These are phyloP conservation scores for Xiphias gladius DNA, from an alignment of 2,113 vertebrate species.

Conservation along the genomic window DNA sequence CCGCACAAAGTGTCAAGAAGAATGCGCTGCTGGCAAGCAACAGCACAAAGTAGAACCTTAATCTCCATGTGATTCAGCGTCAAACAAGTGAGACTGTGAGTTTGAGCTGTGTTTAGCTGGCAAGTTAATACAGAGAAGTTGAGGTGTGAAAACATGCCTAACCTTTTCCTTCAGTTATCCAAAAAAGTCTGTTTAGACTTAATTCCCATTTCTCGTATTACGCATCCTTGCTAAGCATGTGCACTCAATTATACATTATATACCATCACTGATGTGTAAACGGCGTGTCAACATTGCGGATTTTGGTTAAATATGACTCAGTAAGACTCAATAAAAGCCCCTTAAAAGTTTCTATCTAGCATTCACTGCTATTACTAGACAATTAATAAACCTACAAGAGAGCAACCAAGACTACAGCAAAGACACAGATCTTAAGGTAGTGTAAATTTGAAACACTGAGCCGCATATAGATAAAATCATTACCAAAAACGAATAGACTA, in stretches of 20 bases:
- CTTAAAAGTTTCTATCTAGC: background rate
- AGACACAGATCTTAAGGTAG: background rate
- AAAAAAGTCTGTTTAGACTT: slow-evolving; percentile 4
- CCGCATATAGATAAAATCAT: too few species aligned
- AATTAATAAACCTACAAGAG: background rate
- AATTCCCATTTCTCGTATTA: background rate
- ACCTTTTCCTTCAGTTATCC: background rate
- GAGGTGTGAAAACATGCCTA: background rate
- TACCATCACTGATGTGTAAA: background rate
- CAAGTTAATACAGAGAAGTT: background rate
- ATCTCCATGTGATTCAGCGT: slow-evolving; percentile 24
- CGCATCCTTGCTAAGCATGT: background rate
- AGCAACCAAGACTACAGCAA: background rate
- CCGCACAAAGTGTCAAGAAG: slow-evolving; percentile 19
- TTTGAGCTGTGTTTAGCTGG: slow-evolving; percentile 1
- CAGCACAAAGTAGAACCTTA: background rate
- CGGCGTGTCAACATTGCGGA: background rate
- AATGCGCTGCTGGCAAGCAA: slow-evolving; percentile 31
- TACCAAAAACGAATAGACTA: background rate
- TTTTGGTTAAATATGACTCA: slow-evolving; percentile 2
- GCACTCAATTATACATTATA: background rate
- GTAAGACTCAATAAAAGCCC: background rate
- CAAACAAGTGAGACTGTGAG: slow-evolving; percentile 24
- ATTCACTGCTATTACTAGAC: background rate
- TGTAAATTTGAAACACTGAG: background rate